phyloP scores from a whole-genome alignment of 2,113 vertebrate species.

The Synodontis membranacea region DNA sequence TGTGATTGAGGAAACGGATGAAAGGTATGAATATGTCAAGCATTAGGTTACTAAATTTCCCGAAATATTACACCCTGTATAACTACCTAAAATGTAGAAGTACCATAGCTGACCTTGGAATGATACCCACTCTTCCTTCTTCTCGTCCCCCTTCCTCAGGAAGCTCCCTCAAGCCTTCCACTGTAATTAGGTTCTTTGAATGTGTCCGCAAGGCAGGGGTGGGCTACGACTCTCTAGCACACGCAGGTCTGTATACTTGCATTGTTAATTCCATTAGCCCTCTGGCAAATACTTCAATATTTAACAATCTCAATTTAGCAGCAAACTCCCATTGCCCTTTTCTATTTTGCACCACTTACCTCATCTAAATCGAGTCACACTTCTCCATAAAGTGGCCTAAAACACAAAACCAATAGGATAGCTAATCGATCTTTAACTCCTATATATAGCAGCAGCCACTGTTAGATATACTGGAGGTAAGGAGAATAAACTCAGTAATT shows the following conservation, averaged over 20 bases:
- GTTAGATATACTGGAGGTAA: constrained; percentile 63
- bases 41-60: not conserved
- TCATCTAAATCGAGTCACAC: constrained; percentile 63
- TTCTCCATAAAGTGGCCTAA: constrained; percentile 69
- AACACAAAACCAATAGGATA: constrained; percentile 62
- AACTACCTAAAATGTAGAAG: not conserved
- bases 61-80: not conserved
- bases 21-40: too few relatives aligned
- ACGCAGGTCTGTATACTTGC: constrained; percentile 72
- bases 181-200: constrained; percentile 49
- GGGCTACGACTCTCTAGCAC: constrained; percentile 47
- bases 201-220: constrained; percentile 39
- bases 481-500: constrained; percentile 48
- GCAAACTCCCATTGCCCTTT: constrained; percentile 35
- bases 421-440: constrained; percentile 58
- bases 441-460: constrained; percentile 63
- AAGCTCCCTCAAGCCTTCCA: constrained; percentile 50
- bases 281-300: constrained; percentile 71
- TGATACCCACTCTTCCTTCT: not conserved
- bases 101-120: constrained; percentile 46
- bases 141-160: not conserved
- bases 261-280: constrained; percentile 77
- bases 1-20: not conserved
- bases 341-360: constrained; percentile 32
- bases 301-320: constrained; percentile 72